Conservation (phyloP, 2,888 invertebrate species). For the Iselma pallidipennis region DNA sequence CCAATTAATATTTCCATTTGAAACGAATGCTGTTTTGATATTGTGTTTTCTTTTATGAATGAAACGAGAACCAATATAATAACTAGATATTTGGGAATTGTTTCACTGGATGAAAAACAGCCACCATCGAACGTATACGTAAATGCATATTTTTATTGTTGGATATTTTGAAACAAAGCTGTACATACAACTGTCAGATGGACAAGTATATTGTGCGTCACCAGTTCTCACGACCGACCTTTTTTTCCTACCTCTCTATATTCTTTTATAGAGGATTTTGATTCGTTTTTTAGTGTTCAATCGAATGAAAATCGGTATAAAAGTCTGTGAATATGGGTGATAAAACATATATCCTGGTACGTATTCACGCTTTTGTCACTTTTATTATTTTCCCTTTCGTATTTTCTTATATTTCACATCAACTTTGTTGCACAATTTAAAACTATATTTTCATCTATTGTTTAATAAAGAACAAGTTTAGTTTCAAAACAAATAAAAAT, state of each 20-base stretch:
- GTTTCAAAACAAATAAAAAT: neutral
- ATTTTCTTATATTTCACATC: slow-evolving; percentile 32
- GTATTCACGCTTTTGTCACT: slow-evolving; percentile 37
- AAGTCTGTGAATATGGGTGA: slow-evolving; percentile 48
- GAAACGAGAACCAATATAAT: too few relatives aligned
- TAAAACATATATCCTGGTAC: slow-evolving; percentile 46
- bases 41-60: neutral
- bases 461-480: neutral
- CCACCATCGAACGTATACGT: too few relatives aligned
- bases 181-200: slow-evolving; percentile 22
- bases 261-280: slow-evolving; percentile 44
- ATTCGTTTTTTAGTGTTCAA: slow-evolving; percentile 51
- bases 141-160: slow-evolving; percentile 7
- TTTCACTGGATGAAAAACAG: too few relatives aligned
- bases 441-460: too few relatives aligned
- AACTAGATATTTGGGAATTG: too few relatives aligned
- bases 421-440: slow-evolving; percentile 35
- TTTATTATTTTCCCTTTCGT: slow-evolving; percentile 37
- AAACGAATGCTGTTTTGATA: too few relatives aligned
- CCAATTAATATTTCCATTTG: neutral
- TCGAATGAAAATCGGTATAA: slow-evolving; percentile 51
- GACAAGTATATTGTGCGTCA: slow-evolving; percentile 21
- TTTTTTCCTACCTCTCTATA: slow-evolving; percentile 39
- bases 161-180: slow-evolving; percentile 6
- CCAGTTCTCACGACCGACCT: slow-evolving; percentile 10